phyloP scores from a whole-genome alignment of 1,140 invertebrate genomes.

The Mycetomoellerius zeteki region DNA sequence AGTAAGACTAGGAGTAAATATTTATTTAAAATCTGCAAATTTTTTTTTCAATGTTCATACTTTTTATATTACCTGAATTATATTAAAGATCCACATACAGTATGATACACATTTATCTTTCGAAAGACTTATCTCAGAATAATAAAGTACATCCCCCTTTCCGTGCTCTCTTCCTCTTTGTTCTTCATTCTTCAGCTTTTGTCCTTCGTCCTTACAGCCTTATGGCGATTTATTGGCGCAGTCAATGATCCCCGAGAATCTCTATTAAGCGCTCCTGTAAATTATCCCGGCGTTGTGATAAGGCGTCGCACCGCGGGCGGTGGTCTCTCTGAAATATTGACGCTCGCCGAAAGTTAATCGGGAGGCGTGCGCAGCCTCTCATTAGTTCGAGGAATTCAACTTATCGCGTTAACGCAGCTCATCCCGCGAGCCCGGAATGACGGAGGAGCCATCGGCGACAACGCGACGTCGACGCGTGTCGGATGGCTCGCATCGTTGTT shows the following conservation, averaged over 20 bases:
- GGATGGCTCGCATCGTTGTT: slow-evolving; percentile 41
- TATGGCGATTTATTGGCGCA: slow-evolving; percentile 73
- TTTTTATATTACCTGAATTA: neutral
- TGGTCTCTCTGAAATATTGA: slow-evolving; percentile 60
- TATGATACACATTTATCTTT: slow-evolving; percentile 27
- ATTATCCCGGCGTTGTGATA: slow-evolving; percentile 71
- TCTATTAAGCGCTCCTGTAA: slow-evolving; percentile 71
- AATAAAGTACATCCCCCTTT: slow-evolving; percentile 29
- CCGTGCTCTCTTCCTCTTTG: neutral
- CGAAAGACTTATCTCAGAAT: neutral
- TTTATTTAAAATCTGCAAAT: too few relatives aligned
- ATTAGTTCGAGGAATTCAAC: slow-evolving; percentile 69
- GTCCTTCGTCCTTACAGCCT: slow-evolving; percentile 66
- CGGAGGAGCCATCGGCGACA: neutral
- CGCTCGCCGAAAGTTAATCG: slow-evolving; percentile 53
- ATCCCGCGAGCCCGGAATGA: neutral
- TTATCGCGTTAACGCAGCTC: slow-evolving; percentile 71
- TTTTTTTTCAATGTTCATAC: too few relatives aligned
- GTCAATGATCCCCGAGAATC: slow-evolving; percentile 70
- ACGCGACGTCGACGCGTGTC: slow-evolving; percentile 51
- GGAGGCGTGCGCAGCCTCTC: slow-evolving; percentile 42
- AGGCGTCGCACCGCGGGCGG: slow-evolving; percentile 34
- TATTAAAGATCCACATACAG: slow-evolving; percentile 1
- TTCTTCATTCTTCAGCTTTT: slow-evolving; percentile 40
- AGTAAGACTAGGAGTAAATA: too few relatives aligned